phyloP scores from a whole-genome alignment of 2,113 vertebrate genomes.

The Corydoras maculifer region DNA sequence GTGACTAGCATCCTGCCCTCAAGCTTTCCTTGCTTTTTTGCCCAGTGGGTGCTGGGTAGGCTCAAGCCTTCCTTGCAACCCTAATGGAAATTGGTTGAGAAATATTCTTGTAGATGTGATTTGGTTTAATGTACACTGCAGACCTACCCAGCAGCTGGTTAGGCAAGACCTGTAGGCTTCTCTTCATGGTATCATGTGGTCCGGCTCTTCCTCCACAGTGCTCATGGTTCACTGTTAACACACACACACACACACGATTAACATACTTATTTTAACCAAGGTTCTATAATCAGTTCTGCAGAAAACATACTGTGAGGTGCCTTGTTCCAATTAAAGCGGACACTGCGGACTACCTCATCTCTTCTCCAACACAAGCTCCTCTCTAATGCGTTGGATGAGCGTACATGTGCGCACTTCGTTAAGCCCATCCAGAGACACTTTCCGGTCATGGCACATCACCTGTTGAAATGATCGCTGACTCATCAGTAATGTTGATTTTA shows the following conservation, averaged over 20 bases:
- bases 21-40: too few relatives aligned
- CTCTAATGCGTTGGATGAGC: not conserved
- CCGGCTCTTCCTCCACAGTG: constrained; percentile 90
- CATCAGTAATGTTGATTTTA: not conserved
- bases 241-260: constrained; percentile 27
- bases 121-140: not conserved
- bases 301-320: too few relatives aligned
- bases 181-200: constrained; percentile 99
- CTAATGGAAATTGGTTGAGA: too few relatives aligned
- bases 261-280: not conserved
- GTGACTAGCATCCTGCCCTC: too few relatives aligned
- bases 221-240: constrained; percentile 88
- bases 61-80: too few relatives aligned
- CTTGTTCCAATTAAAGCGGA: not conserved
- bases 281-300: too few relatives aligned
- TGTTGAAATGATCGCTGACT: constrained; percentile 19
- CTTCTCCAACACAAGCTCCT: not conserved
- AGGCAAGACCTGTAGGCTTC: constrained; percentile 94
- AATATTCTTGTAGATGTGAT: too few relatives aligned
- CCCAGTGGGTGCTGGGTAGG: too few relatives aligned
- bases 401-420: constrained; percentile 1
- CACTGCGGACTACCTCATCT: not conserved
- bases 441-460: constrained; percentile 15
- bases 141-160: constrained; percentile 97
- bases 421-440: constrained; percentile 1